Evolutionary conservation across 2,797 vertebrate genomes (phyloP).

Genomic region (Bufotes viridis): DNA sequence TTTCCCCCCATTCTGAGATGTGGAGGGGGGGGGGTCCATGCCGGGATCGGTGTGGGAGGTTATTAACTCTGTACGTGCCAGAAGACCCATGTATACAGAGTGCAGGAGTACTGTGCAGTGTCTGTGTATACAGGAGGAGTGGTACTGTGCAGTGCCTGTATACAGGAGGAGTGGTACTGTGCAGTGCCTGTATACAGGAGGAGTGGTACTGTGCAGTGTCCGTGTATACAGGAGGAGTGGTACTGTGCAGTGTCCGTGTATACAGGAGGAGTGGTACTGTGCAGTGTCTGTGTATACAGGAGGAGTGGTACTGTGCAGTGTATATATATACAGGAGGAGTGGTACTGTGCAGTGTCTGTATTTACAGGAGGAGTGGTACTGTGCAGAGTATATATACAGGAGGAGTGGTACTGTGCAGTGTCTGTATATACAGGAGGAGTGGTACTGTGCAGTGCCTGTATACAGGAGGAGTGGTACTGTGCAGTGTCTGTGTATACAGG

Average conservation of each 20-base stretch:
- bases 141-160: too few relatives aligned
- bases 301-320: neutral
- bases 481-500: too few relatives aligned
- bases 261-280: neutral
- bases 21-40: neutral
- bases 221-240: neutral
- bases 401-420: too few relatives aligned
- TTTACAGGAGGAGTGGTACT: neutral
- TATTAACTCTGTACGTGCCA: neutral
- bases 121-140: neutral
- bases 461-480: too few relatives aligned
- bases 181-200: neutral
- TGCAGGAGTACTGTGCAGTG: neutral
- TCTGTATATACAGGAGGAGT: too few relatives aligned
- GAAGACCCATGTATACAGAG: neutral
- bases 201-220: neutral
- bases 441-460: too few relatives aligned
- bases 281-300: neutral
- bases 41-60: neutral
- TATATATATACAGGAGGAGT: neutral
- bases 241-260: neutral
- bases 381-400: neutral
- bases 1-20: neutral
- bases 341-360: neutral
- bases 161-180: too few relatives aligned